phyloP scores from a whole-genome alignment of 2,888 invertebrate species.

The Idaea aversata region DNA sequence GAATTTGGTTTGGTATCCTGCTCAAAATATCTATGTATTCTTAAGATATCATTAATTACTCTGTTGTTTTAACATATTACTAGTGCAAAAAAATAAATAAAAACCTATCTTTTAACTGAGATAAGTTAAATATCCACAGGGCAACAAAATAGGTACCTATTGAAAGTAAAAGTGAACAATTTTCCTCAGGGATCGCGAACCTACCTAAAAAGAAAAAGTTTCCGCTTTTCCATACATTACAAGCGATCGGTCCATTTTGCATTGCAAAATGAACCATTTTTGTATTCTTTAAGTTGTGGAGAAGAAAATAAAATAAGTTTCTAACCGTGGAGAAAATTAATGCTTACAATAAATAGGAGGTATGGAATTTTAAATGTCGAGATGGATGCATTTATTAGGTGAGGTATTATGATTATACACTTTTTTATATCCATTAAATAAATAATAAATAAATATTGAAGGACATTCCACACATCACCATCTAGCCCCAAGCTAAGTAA shows the following conservation, averaged over 20 bases:
- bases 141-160: neutral
- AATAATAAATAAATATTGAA: no score
- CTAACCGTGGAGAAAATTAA: neutral
- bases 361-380: neutral
- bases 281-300: neutral
- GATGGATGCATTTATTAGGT: neutral
- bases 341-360: neutral
- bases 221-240: conserved; percentile 1
- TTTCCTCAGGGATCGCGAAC: neutral
- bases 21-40: no score
- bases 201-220: neutral
- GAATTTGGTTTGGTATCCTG: no score
- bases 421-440: no score
- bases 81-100: neutral
- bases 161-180: neutral
- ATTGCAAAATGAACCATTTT: neutral
- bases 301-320: neutral
- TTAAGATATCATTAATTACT: no score
- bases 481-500: no score
- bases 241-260: conserved; percentile 1
- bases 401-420: no score
- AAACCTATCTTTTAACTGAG: neutral
- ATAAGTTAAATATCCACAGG: neutral
- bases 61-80: no score
- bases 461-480: no score